Evolutionary conservation across 1,140 invertebrate genomes (phyloP), one percentile per base, ranked within the genome.

Genomic region (Heliconius nattereri): DNA sequence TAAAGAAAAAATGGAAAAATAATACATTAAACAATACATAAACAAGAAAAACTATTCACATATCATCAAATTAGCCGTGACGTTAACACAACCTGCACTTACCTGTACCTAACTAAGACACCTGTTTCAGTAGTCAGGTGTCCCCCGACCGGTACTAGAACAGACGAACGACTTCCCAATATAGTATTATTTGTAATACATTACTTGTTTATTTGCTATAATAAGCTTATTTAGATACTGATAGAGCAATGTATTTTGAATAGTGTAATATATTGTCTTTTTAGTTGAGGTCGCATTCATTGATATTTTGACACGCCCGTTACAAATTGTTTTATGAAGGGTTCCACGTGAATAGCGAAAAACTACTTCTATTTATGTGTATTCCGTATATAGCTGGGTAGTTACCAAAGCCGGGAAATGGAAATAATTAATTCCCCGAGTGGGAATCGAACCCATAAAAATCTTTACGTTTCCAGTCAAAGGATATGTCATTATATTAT

Each of bases 51-150:
- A 66, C 74, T 75, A 20, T 52, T 74, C 23, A 26, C 74, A 71
- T 74, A 79, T 79, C 40, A 54, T 37, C 7, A 52, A 32, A 75
- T 75, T 75, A 79, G 73, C 49, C 70, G 16, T 32, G 37, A 80
- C 72, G 60, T 71, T 78, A 23, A 75, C 75, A 76, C 70, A 78
- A 73, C 20, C n/a, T 70, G 52, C 72, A 29, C 29, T 29, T 29
- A 29, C 29, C 29, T 29, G 29, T 29, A 29, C 40, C 13, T 13
- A 66, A 26, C 75, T 66, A 73, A 60, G 81, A 82, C 87, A 90
- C 86, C 89, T 90, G 89, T 90, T 86, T 40, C 75, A 75, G 35
- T 82, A 84, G 88, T 90, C 89, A 90, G 89, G 87, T 90, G 89
- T 85, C 83, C 78, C 84, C 82, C 81, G 82, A 54, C n/a, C 60